phyloP scores from a whole-genome alignment of 1,140 invertebrate genomes.

The Palaemon carinicauda region DNA sequence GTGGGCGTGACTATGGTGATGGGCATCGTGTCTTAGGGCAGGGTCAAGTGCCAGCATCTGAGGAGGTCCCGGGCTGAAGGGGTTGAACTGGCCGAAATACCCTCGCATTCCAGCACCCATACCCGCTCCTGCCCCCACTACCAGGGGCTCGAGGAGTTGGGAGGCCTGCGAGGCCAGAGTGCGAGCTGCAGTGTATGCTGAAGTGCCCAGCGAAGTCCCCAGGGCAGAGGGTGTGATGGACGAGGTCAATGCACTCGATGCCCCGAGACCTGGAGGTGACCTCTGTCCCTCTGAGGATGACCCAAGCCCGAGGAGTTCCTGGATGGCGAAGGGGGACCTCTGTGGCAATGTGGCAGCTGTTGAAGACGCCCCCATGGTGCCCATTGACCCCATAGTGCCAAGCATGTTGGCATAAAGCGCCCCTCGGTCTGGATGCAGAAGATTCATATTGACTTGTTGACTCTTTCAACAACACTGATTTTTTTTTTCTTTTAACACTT shows the following conservation, averaged over 20 bases:
- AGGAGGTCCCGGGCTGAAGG: constrained; percentile 48
- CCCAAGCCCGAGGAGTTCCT: constrained; percentile 84
- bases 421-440: constrained; percentile 58
- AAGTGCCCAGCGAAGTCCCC: constrained; percentile 28
- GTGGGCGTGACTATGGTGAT: constrained; percentile 43
- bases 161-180: constrained; percentile 50
- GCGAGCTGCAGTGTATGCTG: constrained; percentile 38
- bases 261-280: constrained; percentile 20
- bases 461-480: too few relatives aligned
- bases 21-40: constrained; percentile 35
- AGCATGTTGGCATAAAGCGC: constrained; percentile 60
- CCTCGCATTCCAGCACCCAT: constrained; percentile 52
- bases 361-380: constrained; percentile 10
- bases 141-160: constrained; percentile 41
- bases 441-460: constrained; percentile 49
- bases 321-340: constrained; percentile 88
- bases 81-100: constrained; percentile 51
- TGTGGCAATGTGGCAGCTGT: constrained; percentile 73
- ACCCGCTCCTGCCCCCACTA: constrained; percentile 30
- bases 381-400: constrained; percentile 34
- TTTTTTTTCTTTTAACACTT: too few relatives aligned
- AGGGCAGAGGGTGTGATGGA: constrained; percentile 27
- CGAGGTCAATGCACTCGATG: background rate
- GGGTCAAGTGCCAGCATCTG: constrained; percentile 59
- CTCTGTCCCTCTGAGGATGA: constrained; percentile 27